Conservation (phyloP, 2,888 invertebrate species). For the Drosophila picticornis region DNA sequence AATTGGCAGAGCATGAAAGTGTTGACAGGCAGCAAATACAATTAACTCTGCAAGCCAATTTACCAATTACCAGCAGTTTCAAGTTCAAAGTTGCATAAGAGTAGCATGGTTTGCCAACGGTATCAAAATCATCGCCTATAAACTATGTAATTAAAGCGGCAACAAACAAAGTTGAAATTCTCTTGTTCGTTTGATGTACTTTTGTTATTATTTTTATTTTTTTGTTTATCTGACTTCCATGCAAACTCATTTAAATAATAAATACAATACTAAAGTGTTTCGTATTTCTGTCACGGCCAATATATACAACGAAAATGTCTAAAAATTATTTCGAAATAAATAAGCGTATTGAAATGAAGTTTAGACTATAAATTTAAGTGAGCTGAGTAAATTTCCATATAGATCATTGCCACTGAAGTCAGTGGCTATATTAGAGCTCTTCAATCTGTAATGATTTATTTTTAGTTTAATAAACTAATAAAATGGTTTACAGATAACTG, state of each 20-base stretch:
- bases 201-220: not conserved
- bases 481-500: slow-evolving; percentile 17
- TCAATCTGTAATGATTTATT: slow-evolving; percentile 22
- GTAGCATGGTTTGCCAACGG: slow-evolving; percentile 9
- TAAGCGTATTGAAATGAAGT: slow-evolving; percentile 34
- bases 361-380: not conserved
- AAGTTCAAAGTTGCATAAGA: slow-evolving; percentile 63
- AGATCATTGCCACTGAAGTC: not conserved
- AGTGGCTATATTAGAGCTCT: not conserved
- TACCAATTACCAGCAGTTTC: slow-evolving; percentile 46
- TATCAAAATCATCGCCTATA: slow-evolving; percentile 17
- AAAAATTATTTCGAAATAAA: slow-evolving; percentile 52
- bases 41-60: slow-evolving; percentile 37
- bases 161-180: not conserved
- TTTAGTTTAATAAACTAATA: slow-evolving; percentile 46
- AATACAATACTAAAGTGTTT: not conserved
- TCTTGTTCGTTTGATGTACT: not conserved
- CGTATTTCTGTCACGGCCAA: not conserved
- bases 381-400: not conserved
- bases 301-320: slow-evolving; percentile 25
- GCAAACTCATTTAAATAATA: not conserved
- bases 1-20: slow-evolving; percentile 75
- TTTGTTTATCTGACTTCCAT: not conserved
- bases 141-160: slow-evolving; percentile 68
- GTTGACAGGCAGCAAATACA: slow-evolving; percentile 53